phyloP scores from a whole-genome alignment of 2,797 vertebrate species.

The Australoheros facetus region DNA sequence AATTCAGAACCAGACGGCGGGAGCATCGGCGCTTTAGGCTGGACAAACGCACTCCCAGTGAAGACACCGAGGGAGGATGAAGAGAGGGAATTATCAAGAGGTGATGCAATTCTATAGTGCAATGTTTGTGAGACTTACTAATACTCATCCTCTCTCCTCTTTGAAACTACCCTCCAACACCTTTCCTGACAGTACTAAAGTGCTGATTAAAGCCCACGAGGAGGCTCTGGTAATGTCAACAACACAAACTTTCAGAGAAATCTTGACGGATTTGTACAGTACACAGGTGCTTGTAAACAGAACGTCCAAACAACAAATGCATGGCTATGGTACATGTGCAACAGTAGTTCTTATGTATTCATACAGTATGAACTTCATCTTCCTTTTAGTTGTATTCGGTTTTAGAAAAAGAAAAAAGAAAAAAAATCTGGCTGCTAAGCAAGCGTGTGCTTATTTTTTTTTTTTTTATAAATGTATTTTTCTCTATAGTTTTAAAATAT shows the following conservation, averaged over 20 bases:
- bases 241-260: slow-evolving; percentile 64
- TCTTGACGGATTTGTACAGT: slow-evolving; percentile 62
- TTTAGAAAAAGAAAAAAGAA: slow-evolving; percentile 53
- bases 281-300: slow-evolving; percentile 68
- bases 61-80: slow-evolving; percentile 42
- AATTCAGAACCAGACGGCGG: slow-evolving; percentile 8
- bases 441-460: slow-evolving; percentile 81
- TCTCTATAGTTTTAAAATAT: slow-evolving; percentile 71
- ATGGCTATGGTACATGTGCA: slow-evolving; percentile 77
- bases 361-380: slow-evolving; percentile 65
- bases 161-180: slow-evolving; percentile 46
- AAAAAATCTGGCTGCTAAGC: slow-evolving; percentile 78
- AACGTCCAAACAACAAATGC: slow-evolving; percentile 65
- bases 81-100: slow-evolving; percentile 46
- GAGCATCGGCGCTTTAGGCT: slow-evolving; percentile 13
- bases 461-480: slow-evolving; percentile 57
- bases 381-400: slow-evolving; percentile 75
- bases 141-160: slow-evolving; percentile 45
- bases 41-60: slow-evolving; percentile 49
- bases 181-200: slow-evolving; percentile 75
- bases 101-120: slow-evolving; percentile 64
- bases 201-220: slow-evolving; percentile 75
- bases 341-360: slow-evolving; percentile 61
- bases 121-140: slow-evolving; percentile 57
- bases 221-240: slow-evolving; percentile 60